phyloP scores from a whole-genome alignment of 2,797 vertebrate species.

The Enteromius anoplus region DNA sequence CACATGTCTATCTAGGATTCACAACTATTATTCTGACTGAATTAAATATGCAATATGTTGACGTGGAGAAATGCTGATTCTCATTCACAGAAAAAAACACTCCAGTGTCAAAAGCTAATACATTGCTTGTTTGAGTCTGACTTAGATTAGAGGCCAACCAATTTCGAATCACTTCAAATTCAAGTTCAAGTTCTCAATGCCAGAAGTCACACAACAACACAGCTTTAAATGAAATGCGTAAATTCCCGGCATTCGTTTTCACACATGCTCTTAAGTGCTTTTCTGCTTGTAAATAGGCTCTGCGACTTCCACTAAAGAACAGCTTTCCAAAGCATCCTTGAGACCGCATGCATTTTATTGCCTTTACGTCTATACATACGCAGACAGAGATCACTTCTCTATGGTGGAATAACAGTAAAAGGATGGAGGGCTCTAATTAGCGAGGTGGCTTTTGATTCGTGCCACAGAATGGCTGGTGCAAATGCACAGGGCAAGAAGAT shows the following conservation, averaged over 20 bases:
- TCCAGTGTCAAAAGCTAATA: constrained; percentile 8
- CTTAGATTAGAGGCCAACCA: constrained; percentile 16
- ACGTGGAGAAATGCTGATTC: neutral
- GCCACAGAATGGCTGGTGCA: constrained; percentile 84
- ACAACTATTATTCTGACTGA: neutral
- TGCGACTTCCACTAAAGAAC: constrained; percentile 37
- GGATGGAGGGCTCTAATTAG: constrained; percentile 84
- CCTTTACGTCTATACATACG: constrained; percentile 51
- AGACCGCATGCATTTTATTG: constrained; percentile 64
- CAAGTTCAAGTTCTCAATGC: constrained; percentile 1
- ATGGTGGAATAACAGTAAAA: constrained; percentile 86
- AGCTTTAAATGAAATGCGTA: constrained; percentile 37
- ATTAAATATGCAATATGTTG: neutral
- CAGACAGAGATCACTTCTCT: constrained; percentile 83
- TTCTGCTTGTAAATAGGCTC: constrained; percentile 46
- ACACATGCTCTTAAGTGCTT: constrained; percentile 48
- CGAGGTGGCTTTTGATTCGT: constrained; percentile 87
- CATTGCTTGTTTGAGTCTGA: neutral
- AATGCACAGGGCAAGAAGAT: constrained; percentile 90
- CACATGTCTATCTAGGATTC: neutral
- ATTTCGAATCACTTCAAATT: constrained; percentile 43
- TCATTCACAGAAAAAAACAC: neutral
- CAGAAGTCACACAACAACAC: constrained; percentile 38
- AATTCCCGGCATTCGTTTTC: constrained; percentile 44
- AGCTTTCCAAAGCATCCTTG: constrained; percentile 68